phyloP scores from a whole-genome alignment of 1,140 invertebrate species.

The Megalopta genalis region DNA sequence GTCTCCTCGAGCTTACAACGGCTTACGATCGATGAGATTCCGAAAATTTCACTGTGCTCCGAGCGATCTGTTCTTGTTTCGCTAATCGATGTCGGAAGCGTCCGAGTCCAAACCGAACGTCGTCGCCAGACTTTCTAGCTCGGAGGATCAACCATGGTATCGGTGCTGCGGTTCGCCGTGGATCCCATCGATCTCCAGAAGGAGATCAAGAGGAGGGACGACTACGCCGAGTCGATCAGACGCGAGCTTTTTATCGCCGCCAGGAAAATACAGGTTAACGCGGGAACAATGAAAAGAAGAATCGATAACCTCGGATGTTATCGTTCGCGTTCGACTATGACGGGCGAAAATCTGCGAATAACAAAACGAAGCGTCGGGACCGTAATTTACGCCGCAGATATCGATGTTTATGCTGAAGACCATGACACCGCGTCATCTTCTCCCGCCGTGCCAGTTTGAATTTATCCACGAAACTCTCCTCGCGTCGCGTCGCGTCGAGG shows the following conservation, averaged over 20 bases:
- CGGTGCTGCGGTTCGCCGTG: constrained; percentile 35
- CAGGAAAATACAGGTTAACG: constrained; percentile 68
- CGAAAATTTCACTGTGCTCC: no score
- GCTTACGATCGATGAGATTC: no score
- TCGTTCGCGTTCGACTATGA: not conserved
- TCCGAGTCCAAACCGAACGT: no score
- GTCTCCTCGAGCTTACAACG: no score
- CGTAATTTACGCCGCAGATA: not conserved
- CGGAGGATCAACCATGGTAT: constrained; percentile 50
- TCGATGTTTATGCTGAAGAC: constrained; percentile 31
- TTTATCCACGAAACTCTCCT: not conserved
- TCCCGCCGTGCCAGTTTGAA: not conserved
- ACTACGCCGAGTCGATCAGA: constrained; percentile 47
- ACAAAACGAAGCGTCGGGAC: not conserved
- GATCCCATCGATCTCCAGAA: constrained; percentile 42
- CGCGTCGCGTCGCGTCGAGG: not conserved
- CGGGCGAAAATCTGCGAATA: not conserved
- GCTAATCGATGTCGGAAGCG: no score
- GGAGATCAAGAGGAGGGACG: constrained; percentile 46
- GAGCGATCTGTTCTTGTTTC: no score
- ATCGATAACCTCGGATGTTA: constrained; percentile 23
- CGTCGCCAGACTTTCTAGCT: no score
- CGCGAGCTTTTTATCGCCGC: constrained; percentile 59
- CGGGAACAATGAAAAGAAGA: not conserved
- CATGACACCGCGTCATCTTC: not conserved